Conservation (phyloP, 2,113 vertebrate genomes). For the Fukomys damarensis region DNA sequence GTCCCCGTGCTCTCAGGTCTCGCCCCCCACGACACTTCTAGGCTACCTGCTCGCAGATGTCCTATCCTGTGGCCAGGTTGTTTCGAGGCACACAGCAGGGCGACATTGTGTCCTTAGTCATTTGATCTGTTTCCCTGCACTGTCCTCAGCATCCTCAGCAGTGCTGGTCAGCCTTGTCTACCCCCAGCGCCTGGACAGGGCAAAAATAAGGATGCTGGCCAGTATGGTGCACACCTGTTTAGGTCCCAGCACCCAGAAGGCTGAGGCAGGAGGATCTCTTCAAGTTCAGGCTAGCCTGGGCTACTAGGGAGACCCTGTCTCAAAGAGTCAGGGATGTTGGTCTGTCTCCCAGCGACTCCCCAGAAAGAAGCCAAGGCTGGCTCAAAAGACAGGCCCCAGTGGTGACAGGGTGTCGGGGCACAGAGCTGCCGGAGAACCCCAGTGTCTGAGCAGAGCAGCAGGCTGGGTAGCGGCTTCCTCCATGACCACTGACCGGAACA, state of each 20-base stretch:
- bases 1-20: background rate
- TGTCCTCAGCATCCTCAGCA: background rate
- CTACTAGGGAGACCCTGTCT: background rate
- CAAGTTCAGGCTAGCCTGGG: background rate
- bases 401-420: background rate
- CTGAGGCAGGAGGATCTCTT: background rate
- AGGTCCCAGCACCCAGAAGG: background rate
- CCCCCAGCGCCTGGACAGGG: background rate
- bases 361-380: background rate
- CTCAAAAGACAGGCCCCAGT: background rate
- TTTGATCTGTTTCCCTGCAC: background rate
- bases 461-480: background rate
- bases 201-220: background rate
- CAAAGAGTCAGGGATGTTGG: background rate
- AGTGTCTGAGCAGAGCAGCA: background rate
- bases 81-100: rapidly evolving
- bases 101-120: background rate
- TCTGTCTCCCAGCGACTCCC: background rate
- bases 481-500: background rate
- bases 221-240: background rate
- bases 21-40: rapidly evolving
- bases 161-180: background rate
- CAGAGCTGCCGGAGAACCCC: background rate
- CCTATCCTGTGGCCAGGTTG: rapidly evolving
- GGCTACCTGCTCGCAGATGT: background rate